Evolutionary conservation across 2,113 vertebrate genomes (phyloP), one percentile per base, ranked within the genome.

Genomic region (Ia io): DNA sequence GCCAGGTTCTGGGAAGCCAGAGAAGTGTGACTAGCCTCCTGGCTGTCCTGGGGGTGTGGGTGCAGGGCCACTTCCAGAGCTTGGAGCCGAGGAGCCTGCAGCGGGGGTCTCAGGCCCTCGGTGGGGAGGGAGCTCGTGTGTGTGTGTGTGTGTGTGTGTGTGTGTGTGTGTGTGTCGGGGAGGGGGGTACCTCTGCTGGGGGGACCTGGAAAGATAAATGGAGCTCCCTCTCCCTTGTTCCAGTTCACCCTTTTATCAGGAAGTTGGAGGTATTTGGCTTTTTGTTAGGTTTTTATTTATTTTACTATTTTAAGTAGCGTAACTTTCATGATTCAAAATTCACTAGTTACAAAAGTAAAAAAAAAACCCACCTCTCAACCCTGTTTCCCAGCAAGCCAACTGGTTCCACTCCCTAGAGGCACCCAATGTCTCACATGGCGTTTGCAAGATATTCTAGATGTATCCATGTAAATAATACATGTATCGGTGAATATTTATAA

Each of bases 401-500:
- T 37, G n/a, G 35, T 49, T 78, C 30, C 11, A 2, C 6, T 96
- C 95, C 84, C 92, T 67, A 53, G 93, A 73, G 87, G n/a, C 74
- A n/a, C 12, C 9, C 51, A 1, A 0, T 22, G 35, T 53, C 42
- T 74, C 76, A 76, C 10, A 9, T 1, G 1, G 51, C 63, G 74
- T 63, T 86, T 49, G 28, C 2, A 16, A 86, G 86, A 51, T 76
- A 87, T 69, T 91, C 89, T 70, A n/a, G 83, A 63, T 91, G 74
- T 56, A 20, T 18, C 51, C 42, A 35, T 0, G 9, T 84, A 91
- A 93, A 84, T 86, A 73, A 89, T 90, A 61, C 9, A 76, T 83
- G 76, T 85, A 79, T 86, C 95, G 89, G 80, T 84, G 83, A 92
- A 91, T 97, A 97, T 97, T 96, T 96, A 97, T 96, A 82, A 70